Evolutionary conservation across 2,113 vertebrate species (phyloP), one percentile per base, ranked within the genome.

Genomic region (Orcinus orca): DNA sequence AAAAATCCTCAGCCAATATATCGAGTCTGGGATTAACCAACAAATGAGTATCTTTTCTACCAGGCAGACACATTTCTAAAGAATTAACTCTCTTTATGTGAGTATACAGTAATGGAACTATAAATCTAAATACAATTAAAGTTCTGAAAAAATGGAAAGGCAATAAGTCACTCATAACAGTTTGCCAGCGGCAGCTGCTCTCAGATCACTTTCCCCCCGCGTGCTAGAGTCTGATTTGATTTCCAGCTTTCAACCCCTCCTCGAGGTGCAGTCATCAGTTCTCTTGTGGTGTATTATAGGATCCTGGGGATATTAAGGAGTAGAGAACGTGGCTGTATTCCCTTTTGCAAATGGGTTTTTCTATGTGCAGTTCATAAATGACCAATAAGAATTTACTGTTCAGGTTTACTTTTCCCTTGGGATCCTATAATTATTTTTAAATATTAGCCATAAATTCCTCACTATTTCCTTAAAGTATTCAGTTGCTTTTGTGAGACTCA

Each of bases 401-500:
- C 41, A 93, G 87, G 18, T 44, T 29, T 65, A 3, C 68, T 97
- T 98, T 98, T 82, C 89, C 86, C 80, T 90, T 91, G 67, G 83
- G 86, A 93, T 89, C 44, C 74, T 74, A 1, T 96, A 96, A 98
- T 98, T 98, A 93, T 98, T 98, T 98, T 50, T 31, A 97, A 96
- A 97, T 87, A 93, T 94, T 98, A 97, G 81, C 95, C 71, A 77
- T 85, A 76, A 98, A 55, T 98, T 96, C 90, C 79, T 84, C 21
- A 31, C 31, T 63, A 84, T 98, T 87, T 96, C 83, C 89, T 95
- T 96, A 97, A 98, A 98, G 89, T 97, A 97, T 96, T 97, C 68
- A 97, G 98, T 98, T 98, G 83, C 77, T 96, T 98, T 98, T 86
- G 82, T 96, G 92, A 97, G 76, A 74, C 84, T 97, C 86, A 97